Evolutionary conservation across 1,140 invertebrate genomes (phyloP).

Genomic region (Triops longicaudatus): DNA sequence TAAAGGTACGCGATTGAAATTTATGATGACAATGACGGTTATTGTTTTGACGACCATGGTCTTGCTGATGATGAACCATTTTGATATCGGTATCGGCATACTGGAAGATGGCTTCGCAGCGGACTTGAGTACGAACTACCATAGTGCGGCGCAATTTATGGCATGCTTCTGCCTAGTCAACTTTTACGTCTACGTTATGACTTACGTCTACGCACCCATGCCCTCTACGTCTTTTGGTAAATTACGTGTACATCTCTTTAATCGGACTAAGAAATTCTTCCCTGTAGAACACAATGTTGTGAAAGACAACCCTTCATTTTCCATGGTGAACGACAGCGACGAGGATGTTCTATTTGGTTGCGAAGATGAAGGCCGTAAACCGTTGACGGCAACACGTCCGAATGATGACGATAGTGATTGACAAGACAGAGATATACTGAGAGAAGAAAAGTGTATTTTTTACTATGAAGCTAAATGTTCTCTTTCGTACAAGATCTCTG

Average conservation of each 20-base stretch:
- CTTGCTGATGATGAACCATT: slow-evolving; percentile 67
- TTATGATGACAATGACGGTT: slow-evolving; percentile 74
- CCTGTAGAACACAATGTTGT: slow-evolving; percentile 70
- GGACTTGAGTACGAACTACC: slow-evolving; percentile 44
- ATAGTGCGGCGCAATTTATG: slow-evolving; percentile 52
- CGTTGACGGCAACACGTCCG: slow-evolving; percentile 33
- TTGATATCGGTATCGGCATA: slow-evolving; percentile 76
- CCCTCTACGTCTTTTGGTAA: slow-evolving; percentile 23
- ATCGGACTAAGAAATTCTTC: slow-evolving; percentile 17
- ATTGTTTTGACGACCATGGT: slow-evolving; percentile 72
- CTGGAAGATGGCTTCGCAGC: slow-evolving; percentile 90
- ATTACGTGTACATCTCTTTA: not conserved
- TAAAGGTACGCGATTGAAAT: slow-evolving; percentile 82
- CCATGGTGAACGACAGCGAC: slow-evolving; percentile 97
- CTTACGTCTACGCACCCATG: slow-evolving; percentile 82
- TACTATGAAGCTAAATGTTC: not conserved
- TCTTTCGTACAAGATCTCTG: too few relatives aligned
- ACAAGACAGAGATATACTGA: not conserved
- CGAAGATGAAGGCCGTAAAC: slow-evolving; percentile 57
- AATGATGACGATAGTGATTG: not conserved
- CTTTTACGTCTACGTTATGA: slow-evolving; percentile 87
- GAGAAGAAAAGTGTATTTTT: not conserved
- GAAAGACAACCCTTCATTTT: slow-evolving; percentile 94
- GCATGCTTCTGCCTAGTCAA: slow-evolving; percentile 90
- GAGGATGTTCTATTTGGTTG: slow-evolving; percentile 94